Conservation (phyloP, 2,113 vertebrate genomes). For the Menura novaehollandiae region DNA sequence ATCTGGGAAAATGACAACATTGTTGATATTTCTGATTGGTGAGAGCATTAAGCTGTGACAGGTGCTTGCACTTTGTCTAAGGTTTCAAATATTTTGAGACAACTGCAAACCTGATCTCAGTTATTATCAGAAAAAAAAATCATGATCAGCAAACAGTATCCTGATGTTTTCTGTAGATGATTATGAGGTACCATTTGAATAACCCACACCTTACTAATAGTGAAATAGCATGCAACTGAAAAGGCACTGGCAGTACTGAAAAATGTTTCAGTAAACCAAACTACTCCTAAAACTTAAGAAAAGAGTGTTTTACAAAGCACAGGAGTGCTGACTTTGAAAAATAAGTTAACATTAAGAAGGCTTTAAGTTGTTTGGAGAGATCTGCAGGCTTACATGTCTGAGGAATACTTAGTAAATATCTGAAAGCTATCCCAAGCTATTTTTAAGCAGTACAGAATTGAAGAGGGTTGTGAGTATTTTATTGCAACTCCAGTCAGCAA, state of each 20-base stretch:
- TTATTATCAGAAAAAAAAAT: neutral
- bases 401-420: neutral
- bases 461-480: neutral
- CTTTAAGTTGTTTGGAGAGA: neutral
- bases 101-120: neutral
- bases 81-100: neutral
- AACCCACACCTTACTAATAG: neutral
- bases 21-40: neutral
- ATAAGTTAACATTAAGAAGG: neutral
- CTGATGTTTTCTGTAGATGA: neutral
- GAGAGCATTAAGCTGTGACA: neutral
- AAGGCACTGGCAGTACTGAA: neutral
- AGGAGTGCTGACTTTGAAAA: neutral
- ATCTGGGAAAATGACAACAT: neutral
- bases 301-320: neutral
- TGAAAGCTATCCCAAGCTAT: neutral
- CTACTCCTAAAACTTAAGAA: neutral
- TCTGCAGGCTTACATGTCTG: neutral
- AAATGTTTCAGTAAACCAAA: neutral
- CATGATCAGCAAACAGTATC: neutral
- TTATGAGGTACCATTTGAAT: neutral
- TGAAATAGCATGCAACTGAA: neutral
- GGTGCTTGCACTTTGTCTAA: neutral
- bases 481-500: neutral
- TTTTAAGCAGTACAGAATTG: neutral